Conservation (phyloP, 2,797 vertebrate genomes). For the Parambassis ranga region DNA sequence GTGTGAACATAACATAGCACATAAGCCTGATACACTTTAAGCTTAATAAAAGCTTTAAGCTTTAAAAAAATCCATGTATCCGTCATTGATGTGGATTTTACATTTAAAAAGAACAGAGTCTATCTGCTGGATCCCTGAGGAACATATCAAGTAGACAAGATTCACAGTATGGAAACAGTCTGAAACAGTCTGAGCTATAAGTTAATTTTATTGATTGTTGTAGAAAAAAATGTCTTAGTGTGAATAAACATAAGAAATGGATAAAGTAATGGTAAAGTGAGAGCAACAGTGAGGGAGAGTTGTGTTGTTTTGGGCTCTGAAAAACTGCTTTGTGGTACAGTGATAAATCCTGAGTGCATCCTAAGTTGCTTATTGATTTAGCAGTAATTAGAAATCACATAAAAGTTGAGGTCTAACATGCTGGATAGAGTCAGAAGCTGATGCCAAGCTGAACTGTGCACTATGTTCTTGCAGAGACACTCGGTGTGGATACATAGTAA, state of each 20-base stretch:
- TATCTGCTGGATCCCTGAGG: constrained; percentile 10
- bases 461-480: too few species aligned
- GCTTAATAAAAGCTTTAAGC: too few species aligned
- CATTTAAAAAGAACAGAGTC: constrained; percentile 6
- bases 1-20: not conserved
- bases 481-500: too few species aligned
- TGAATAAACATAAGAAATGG: not conserved
- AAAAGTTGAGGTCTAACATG: not conserved
- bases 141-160: constrained; percentile 4
- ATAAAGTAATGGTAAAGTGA: not conserved
- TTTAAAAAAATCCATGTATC: too few species aligned
- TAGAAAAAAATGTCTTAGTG: constrained; percentile 11
- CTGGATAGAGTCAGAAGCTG: too few species aligned
- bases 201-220: constrained; percentile 39
- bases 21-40: too few species aligned
- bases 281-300: constrained; percentile 6
- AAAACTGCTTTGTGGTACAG: not conserved
- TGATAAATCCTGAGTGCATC: not conserved
- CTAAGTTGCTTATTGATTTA: not conserved
- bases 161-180: not conserved
- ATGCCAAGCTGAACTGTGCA: too few species aligned
- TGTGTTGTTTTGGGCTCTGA: not conserved
- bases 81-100: not conserved
- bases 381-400: not conserved
- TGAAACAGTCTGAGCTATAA: not conserved